Evolutionary conservation across 2,797 vertebrate species (phyloP).

Genomic region (Myiotriccus ornatus): DNA sequence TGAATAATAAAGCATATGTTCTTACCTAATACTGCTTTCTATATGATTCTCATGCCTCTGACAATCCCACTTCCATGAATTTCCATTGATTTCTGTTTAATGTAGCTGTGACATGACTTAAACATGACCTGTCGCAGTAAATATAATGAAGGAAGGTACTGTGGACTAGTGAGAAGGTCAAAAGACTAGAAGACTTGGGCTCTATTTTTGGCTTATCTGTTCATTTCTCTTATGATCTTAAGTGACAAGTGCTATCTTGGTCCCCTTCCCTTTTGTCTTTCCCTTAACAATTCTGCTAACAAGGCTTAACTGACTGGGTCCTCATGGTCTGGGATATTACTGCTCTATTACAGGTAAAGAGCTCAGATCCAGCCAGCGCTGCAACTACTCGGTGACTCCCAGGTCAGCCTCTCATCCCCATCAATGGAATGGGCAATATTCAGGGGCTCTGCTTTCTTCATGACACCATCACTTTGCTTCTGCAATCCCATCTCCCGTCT

Average conservation of each 20-base stretch:
- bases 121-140: background rate
- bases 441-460: background rate
- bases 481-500: rapidly evolving
- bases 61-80: background rate
- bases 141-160: background rate
- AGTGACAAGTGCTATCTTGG: background rate
- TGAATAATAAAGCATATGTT: background rate
- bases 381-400: rapidly evolving
- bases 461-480: background rate
- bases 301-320: background rate
- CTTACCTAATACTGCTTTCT: background rate
- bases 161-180: background rate
- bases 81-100: background rate
- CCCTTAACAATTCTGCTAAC: background rate
- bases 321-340: background rate
- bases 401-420: background rate
- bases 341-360: background rate
- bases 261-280: background rate
- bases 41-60: background rate
- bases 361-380: background rate
- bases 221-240: background rate
- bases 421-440: background rate
- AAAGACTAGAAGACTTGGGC: background rate
- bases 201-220: background rate
- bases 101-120: background rate